These are phyloP conservation scores for Salminus brasiliensis DNA, from an alignment of 2,113 vertebrate genomes.

Conservation along the genomic window DNA sequence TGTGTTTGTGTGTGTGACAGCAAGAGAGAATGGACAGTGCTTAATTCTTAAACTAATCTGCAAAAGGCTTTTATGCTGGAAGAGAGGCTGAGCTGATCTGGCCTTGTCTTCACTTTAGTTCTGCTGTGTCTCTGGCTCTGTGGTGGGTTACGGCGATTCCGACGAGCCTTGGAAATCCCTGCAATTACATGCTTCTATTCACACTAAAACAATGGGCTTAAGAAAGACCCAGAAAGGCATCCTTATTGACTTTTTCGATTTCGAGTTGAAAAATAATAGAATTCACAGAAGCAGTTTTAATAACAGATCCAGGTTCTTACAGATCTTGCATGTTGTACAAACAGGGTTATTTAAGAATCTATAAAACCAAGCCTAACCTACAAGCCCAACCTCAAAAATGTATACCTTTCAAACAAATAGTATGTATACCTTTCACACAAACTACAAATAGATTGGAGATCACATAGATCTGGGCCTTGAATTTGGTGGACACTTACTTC, in stretches of 20 bases:
- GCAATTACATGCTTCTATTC: slow-evolving; percentile 43
- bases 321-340: too few relatives aligned
- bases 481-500: too few relatives aligned
- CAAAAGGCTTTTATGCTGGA: slow-evolving; percentile 18
- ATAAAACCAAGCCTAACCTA: too few relatives aligned
- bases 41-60: slow-evolving; percentile 43
- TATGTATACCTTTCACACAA: too few relatives aligned
- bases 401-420: too few relatives aligned
- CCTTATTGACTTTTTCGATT: slow-evolving; percentile 23
- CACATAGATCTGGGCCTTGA: too few relatives aligned
- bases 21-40: slow-evolving; percentile 48
- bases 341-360: too few relatives aligned
- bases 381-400: too few relatives aligned
- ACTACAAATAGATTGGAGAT: too few relatives aligned
- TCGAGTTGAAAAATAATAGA: background rate
- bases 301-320: background rate
- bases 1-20: slow-evolving; percentile 41
- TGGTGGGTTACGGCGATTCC: slow-evolving; percentile 23
- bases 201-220: slow-evolving; percentile 17
- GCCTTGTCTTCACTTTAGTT: slow-evolving; percentile 7
- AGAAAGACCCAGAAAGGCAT: background rate
- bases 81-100: slow-evolving; percentile 6
- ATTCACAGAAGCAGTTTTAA: background rate
- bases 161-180: slow-evolving; percentile 16
- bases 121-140: slow-evolving; percentile 14